Evolutionary conservation across 2,113 vertebrate species (phyloP).

Genomic region (Candoia aspera): DNA sequence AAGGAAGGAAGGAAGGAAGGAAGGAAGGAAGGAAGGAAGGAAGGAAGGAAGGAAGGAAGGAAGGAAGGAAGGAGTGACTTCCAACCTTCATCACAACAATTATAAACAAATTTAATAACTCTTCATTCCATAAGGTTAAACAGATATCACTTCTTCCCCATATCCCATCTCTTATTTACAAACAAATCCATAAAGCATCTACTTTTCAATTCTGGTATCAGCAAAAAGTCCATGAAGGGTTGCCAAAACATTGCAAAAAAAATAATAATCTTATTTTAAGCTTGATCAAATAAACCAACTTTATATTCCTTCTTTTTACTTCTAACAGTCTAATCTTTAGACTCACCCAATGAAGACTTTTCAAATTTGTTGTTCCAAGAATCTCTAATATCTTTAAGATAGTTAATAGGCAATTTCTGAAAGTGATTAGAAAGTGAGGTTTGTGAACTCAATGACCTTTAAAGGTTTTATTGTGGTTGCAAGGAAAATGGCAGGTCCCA

Average conservation of each 20-base stretch:
- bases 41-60: no score
- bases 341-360: background rate
- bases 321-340: background rate
- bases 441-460: background rate
- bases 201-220: background rate
- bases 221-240: background rate
- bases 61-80: background rate
- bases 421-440: background rate
- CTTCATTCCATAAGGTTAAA: background rate
- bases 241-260: background rate
- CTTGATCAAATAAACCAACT: background rate
- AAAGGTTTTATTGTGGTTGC: background rate
- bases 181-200: background rate
- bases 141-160: background rate
- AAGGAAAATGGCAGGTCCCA: background rate
- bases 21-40: no score
- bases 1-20: no score
- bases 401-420: background rate
- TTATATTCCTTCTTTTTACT: background rate
- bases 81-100: background rate
- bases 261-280: background rate
- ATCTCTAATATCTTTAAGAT: background rate
- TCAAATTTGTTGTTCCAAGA: background rate
- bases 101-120: background rate
- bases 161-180: background rate